phyloP scores from a whole-genome alignment of 2,113 vertebrate genomes.

The Cottus gobio region DNA sequence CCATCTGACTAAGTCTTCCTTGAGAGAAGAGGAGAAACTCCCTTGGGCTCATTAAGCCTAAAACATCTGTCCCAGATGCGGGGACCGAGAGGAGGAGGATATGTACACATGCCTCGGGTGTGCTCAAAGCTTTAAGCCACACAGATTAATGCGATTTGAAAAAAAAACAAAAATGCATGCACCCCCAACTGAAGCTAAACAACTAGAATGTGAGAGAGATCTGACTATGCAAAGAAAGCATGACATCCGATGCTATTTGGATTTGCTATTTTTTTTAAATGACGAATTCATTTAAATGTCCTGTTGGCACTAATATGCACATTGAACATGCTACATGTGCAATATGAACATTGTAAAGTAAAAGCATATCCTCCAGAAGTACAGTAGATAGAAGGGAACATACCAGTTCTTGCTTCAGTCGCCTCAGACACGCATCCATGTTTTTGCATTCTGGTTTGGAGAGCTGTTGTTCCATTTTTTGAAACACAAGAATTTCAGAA shows the following conservation, averaged over 20 bases:
- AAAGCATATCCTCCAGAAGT: not conserved
- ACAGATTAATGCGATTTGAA: conserved; percentile 49
- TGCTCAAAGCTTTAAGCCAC: conserved; percentile 46
- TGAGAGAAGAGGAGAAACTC: conserved; percentile 16
- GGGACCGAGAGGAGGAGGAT: conserved; percentile 36
- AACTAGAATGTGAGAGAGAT: not conserved
- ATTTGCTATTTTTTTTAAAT: not conserved
- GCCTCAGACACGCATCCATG: conserved; percentile 84
- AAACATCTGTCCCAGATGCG: conserved; percentile 77
- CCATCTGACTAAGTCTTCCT: not conserved
- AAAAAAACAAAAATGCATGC: conserved; percentile 5
- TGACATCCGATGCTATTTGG: not conserved
- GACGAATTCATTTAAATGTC: not conserved
- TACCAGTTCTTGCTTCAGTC: conserved; percentile 85
- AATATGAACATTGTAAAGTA: not conserved
- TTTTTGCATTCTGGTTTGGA: conserved; percentile 74
- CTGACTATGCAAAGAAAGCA: not conserved
- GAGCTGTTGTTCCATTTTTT: conserved; percentile 69
- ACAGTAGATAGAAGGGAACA: conserved; percentile 30
- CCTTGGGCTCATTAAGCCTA: conserved; percentile 55
- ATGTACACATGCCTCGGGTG: conserved; percentile 45
- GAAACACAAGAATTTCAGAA: conserved; percentile 32
- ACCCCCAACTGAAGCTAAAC: conserved; percentile 14
- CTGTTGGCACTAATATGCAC: too few species aligned
- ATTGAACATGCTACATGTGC: not conserved